Percentiles rank a stretch among this genome's conserved stretches.
phyloP scores from a whole-genome alignment of 2,113 vertebrate species.

The Pseudorectes ferrugineus region DNA sequence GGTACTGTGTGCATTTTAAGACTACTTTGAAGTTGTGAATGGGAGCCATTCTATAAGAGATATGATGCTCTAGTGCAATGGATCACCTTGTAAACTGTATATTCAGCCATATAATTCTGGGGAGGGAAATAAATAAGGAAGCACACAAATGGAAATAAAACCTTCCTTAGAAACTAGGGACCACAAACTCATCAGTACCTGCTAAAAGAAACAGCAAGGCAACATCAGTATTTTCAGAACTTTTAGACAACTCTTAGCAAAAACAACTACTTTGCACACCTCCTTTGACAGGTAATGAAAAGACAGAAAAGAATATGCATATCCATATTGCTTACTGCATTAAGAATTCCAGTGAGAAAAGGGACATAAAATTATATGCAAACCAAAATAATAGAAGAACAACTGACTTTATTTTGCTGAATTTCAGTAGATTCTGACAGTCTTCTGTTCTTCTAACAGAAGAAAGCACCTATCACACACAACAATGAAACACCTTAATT shows the following conservation, averaged over 20 bases:
- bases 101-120: neutral
- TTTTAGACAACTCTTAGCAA: neutral
- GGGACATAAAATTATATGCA: neutral
- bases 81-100: neutral
- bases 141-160: neutral
- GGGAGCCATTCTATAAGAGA: neutral
- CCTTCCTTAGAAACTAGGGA: neutral
- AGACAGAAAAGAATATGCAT: neutral
- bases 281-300: neutral
- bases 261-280: neutral
- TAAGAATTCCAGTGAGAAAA: neutral
- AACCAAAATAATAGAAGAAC: neutral
- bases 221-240: neutral
- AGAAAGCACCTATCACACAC: neutral
- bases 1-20: neutral
- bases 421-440: neutral
- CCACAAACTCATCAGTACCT: neutral
- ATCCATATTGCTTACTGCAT: neutral
- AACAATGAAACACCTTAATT: neutral
- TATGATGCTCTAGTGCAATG: neutral
- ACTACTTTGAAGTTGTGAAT: neutral
- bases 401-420: neutral
- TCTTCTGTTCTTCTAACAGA: neutral
- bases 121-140: neutral
- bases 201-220: neutral